Conservation (phyloP, 2,797 vertebrate species). For the Neosalanx taihuensis region DNA sequence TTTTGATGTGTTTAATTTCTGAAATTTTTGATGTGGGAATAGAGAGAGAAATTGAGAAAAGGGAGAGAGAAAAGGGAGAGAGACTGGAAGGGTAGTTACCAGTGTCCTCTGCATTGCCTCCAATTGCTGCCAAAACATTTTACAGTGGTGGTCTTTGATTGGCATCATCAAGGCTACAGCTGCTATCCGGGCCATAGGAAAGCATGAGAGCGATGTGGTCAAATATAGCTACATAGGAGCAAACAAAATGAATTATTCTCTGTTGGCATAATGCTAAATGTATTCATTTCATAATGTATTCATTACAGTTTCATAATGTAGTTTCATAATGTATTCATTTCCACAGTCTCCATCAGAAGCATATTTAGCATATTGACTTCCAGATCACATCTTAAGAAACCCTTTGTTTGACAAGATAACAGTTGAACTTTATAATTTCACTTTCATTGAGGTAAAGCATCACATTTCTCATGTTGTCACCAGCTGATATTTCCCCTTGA, state of each 20-base stretch:
- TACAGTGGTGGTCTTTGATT: constrained; percentile 28
- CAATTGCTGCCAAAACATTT: constrained; percentile 34
- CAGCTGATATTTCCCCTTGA: background rate
- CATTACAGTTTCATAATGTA: background rate
- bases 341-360: too few relatives aligned
- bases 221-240: constrained; percentile 59
- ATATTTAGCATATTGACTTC: too few relatives aligned
- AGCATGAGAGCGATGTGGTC: constrained; percentile 51
- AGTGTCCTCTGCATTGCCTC: constrained; percentile 12
- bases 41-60: background rate
- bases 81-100: background rate
- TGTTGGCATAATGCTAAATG: constrained; percentile 5
- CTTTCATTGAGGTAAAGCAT: too few relatives aligned
- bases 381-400: too few relatives aligned
- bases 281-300: background rate
- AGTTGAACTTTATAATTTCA: background rate
- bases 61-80: background rate
- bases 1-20: background rate
- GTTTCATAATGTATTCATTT: background rate
- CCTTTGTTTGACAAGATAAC: too few relatives aligned
- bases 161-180: constrained; percentile 42
- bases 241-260: constrained; percentile 42
- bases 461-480: too few relatives aligned
- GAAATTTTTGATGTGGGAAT: too few relatives aligned
- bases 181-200: constrained; percentile 48